phyloP scores from a whole-genome alignment of 2,888 invertebrate species.

The Tipula unca region DNA sequence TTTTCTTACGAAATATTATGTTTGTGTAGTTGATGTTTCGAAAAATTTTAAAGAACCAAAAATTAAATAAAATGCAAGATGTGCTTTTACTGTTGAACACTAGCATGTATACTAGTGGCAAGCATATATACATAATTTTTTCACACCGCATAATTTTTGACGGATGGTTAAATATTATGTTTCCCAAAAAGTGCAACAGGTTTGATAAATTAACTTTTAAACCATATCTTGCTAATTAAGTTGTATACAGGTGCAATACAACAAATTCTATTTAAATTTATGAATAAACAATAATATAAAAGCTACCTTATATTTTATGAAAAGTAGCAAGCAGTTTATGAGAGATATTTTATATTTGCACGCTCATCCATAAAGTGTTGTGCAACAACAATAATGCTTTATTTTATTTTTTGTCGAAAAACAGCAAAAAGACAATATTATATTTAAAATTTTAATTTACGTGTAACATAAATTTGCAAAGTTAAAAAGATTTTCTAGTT shows the following conservation, averaged over 20 bases:
- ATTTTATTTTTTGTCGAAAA: not conserved
- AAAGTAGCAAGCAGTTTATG: not conserved
- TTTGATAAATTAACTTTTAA: not conserved
- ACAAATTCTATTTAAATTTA: not conserved
- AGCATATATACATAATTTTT: no score
- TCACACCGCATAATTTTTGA: no score
- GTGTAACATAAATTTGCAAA: not conserved
- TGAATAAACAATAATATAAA: not conserved
- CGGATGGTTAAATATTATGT: no score
- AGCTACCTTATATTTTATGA: not conserved
- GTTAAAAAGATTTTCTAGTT: not conserved
- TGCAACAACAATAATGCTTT: not conserved
- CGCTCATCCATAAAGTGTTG: not conserved
- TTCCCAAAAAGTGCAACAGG: no score
- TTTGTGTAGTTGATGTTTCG: not conserved
- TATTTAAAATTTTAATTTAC: not conserved
- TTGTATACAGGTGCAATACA: not conserved
- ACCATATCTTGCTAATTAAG: not conserved
- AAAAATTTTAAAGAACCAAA: not conserved
- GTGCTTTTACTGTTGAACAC: not conserved
- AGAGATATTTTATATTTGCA: not conserved
- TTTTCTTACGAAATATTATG: not conserved
- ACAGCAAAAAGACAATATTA: not conserved
- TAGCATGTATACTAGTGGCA: no score
- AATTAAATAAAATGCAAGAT: not conserved